Evolutionary conservation across 1,140 invertebrate species (phyloP), one percentile per base, ranked within the genome.

Genomic region (Sweltsa coloradensis): DNA sequence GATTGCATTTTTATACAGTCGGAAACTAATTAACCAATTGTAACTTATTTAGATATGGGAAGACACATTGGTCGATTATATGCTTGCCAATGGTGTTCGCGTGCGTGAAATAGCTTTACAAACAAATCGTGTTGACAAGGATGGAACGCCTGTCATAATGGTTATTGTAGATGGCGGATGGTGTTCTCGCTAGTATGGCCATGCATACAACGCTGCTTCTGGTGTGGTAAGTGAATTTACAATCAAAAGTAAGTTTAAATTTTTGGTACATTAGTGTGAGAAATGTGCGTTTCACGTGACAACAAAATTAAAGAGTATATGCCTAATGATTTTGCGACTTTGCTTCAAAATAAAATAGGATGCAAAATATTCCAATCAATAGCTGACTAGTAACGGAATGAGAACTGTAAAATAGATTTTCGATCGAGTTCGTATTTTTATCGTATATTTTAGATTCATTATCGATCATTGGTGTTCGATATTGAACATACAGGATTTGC

Each of bases 31-130:
- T 37, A n/a, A n/a, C n/a, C n/a, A n/a, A n/a, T n/a, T n/a, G n/a
- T n/a, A n/a, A n/a, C 23, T 37, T 5, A 19, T 37, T 11, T 22
- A 52, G 23, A 36, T 27, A 19, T 34, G 50, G 22, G 34, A 56
- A 45, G 41, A 31, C 18, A 43, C 23, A 24, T 40, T 52, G n/a
- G 9, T 22, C 23, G 24, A 51, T 23, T 21, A 36, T 11, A 53
- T 57, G 47, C 45, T 31, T 21, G 25, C 24, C 22, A 52, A 55
- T 18, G 57, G 43, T 9, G 47, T 44, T 25, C 50, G 51, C 48
- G 55, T 55, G 47, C 39, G 18, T 4, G 19, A 41, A 18, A 40
- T 53, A 42, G 56, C 54, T 11, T 47, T 40, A 1, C 19, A 50
- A 45, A 45, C 46, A 42, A 51, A 47, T 7, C 16, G 52, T 11